Evolutionary conservation across 2,888 invertebrate species (phyloP).

Genomic region (Philereme vetulata): DNA sequence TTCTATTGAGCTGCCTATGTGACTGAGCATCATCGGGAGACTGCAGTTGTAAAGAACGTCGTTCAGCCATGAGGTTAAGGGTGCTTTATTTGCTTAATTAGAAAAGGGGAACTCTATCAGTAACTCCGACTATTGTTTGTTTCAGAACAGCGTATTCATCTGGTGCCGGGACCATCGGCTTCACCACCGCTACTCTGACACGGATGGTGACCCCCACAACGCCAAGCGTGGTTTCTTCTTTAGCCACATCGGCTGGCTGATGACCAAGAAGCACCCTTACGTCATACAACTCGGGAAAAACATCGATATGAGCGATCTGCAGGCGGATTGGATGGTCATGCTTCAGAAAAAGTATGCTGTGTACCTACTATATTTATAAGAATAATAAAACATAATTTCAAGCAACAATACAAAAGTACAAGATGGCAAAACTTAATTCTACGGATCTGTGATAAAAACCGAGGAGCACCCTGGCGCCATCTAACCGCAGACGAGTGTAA

Average conservation of each 20-base stretch:
- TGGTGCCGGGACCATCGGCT: slow-evolving; percentile 92
- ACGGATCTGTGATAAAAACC: no score
- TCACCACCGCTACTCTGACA: slow-evolving; percentile 89
- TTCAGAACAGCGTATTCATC: slow-evolving; percentile 88
- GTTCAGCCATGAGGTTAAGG: no score
- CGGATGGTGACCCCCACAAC: slow-evolving; percentile 92
- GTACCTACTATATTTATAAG: no score
- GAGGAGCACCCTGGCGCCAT: no score
- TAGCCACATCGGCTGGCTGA: slow-evolving; percentile 94
- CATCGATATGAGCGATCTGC: slow-evolving; percentile 90
- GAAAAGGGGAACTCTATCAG: no score
- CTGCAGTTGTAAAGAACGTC: no score
- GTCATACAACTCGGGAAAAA: slow-evolving; percentile 86
- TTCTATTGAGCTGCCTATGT: no score
- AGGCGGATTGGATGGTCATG: slow-evolving; percentile 88
- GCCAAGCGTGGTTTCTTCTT: slow-evolving; percentile 93
- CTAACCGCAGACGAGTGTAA: no score
- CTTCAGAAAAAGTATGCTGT: slow-evolving; percentile 85
- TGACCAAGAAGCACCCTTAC: slow-evolving; percentile 90
- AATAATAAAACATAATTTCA: no score
- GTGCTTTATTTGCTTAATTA: no score
- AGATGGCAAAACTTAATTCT: not conserved
- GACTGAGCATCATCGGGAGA: no score
- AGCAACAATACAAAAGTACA: not conserved
- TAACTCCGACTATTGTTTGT: not conserved